Base-by-base conservation (phyloP, 2,113 vertebrate genomes). In the Saguinus midas region DNA sequence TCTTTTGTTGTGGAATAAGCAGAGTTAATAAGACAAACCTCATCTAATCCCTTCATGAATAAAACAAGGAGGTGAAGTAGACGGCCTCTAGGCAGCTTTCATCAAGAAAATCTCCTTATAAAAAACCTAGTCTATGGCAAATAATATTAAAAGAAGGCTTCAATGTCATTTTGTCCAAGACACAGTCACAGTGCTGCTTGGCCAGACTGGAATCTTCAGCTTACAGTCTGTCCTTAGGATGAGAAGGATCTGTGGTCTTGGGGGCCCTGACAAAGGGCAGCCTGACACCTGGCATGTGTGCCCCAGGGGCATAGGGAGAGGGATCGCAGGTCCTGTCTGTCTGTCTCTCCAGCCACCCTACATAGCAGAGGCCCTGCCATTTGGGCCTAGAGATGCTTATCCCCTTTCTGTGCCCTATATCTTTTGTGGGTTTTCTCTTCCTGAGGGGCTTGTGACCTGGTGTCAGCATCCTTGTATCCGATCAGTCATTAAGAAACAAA, bases 251-350 rank as follows among this genome's bases (percentile, higher is more conserved):
- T 66, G 11, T 79, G 40, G 70, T 87, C 43, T 84, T 48, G 29
- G 61, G 29, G 29, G 16, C 20, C 75, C n/a, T 43, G 25, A 48
- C 32, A 88, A 64, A 94, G 13, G 78, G 29, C 6, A 40, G 14
- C 35, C 17, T 43, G 9, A 40, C 1, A 11, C 3, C 18, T 8
- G 10, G 12, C 3, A 29, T 0, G 0, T 29, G 6, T 35, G 37
- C 35, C 43, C 73, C 32, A 21, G 37, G 12, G 32, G 45, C 13
- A 25, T n/a, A 29, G 37, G 48, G n/a, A 82, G 25, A 75, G 37
- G 35, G 17, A 4, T 64, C 3, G 0, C 20, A 35, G 64, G n/a
- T 8, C 32, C 8, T 32, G 21, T 58, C n/a, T 29, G 35, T 75
- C 43, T 25, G 5, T 37, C 25, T 90, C 35, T 68, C 14, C 25